Conservation (phyloP, 2,888 invertebrate genomes). For the Conchocele bisecta region DNA sequence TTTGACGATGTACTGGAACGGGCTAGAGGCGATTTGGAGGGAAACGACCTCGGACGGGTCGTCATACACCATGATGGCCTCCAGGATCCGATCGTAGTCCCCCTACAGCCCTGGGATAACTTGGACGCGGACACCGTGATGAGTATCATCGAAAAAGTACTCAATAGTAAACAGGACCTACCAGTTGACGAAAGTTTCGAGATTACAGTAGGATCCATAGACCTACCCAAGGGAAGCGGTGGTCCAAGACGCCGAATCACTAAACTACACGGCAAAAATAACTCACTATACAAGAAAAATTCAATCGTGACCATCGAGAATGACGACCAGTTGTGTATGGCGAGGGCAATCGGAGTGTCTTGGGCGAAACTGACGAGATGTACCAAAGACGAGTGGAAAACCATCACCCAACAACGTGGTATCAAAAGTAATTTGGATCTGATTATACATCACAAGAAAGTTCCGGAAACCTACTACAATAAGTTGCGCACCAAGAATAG, state of each 20-base stretch:
- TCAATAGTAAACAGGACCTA: constrained; percentile 49
- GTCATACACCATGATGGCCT: constrained; percentile 33
- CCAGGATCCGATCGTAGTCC: constrained; percentile 52
- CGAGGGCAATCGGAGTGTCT: constrained; percentile 8
- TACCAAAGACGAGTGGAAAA: constrained; percentile 13
- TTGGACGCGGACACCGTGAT: constrained; percentile 30
- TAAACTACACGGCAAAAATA: constrained; percentile 17
- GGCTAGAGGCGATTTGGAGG: constrained; percentile 18
- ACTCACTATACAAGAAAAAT: constrained; percentile 25
- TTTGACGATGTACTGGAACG: constrained; percentile 22
- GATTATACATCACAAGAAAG: constrained; percentile 3
- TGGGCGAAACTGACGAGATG: constrained; percentile 18
- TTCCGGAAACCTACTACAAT: neutral
- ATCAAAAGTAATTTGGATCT: constrained; percentile 10
- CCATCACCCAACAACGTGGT: neutral
- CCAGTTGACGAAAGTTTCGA: constrained; percentile 20
- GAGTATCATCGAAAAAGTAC: constrained; percentile 38
- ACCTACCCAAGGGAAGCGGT: constrained; percentile 26
- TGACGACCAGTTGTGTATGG: constrained; percentile 30
- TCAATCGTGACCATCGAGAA: constrained; percentile 29
- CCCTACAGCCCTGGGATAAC: constrained; percentile 40
- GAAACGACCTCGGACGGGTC: constrained; percentile 25
- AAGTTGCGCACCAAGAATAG: neutral
- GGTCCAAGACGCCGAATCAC: constrained; percentile 25
- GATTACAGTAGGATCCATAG: constrained; percentile 30